These are phyloP conservation scores for Psephotus haematonotus DNA, from an alignment of 2,113 vertebrate genomes.

Conservation along the genomic window DNA sequence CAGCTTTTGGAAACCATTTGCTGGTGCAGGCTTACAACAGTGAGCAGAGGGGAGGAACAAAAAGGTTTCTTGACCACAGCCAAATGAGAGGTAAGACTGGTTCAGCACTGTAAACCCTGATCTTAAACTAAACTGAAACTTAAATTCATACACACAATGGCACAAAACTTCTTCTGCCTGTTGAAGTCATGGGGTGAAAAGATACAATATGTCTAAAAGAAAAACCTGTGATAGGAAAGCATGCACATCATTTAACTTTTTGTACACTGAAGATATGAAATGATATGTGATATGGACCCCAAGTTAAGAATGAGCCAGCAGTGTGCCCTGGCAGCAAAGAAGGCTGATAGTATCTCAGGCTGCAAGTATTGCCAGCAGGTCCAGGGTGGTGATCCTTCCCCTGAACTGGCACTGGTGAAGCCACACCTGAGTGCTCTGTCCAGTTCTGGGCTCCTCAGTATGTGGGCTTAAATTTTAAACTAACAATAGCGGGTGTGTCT, in stretches of 20 bases:
- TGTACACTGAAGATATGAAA: accelerated
- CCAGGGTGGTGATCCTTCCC: neutral
- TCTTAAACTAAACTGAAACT: neutral
- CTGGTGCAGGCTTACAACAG: neutral
- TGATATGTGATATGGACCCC: neutral
- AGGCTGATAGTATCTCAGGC: neutral
- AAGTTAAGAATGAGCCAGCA: neutral
- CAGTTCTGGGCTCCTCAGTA: no score
- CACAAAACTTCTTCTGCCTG: neutral
- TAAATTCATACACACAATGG: neutral
- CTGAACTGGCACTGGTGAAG: neutral
- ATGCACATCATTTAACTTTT: neutral
- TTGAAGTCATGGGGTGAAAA: neutral
- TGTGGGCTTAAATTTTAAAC: no score
- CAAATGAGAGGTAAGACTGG: neutral
- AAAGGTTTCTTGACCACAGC: neutral
- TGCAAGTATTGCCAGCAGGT: neutral
- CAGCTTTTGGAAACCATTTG: neutral
- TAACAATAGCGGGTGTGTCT: no score
- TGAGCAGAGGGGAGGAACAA: neutral
- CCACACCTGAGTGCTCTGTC: neutral
- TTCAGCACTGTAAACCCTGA: neutral
- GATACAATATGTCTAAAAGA: neutral
- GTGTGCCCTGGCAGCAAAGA: neutral
- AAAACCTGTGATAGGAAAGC: neutral